Evolutionary conservation across 2,888 invertebrate genomes (phyloP).

Genomic region (Cryptocephalus primarius): DNA sequence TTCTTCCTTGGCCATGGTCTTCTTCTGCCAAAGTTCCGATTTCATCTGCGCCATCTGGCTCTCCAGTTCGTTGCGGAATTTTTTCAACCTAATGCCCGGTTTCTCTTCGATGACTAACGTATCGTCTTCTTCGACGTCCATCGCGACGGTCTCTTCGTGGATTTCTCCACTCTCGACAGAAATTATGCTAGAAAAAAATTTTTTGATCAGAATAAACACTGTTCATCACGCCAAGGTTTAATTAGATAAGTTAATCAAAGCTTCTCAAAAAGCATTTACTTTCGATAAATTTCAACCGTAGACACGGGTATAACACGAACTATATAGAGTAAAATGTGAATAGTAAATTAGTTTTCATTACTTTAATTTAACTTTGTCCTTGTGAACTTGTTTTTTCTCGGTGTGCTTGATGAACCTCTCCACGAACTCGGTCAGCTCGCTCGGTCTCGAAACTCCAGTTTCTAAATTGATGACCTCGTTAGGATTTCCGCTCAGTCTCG

Average conservation of each 20-base stretch:
- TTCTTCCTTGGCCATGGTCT: constrained; percentile 25
- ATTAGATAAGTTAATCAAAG: too few relatives aligned
- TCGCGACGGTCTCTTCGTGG: constrained; percentile 33
- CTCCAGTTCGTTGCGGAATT: constrained; percentile 59
- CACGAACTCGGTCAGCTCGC: constrained; percentile 56
- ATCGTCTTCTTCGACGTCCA: constrained; percentile 29
- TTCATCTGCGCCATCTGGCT: constrained; percentile 60
- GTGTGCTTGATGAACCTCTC: constrained; percentile 59
- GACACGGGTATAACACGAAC: too few relatives aligned
- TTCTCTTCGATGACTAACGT: constrained; percentile 38
- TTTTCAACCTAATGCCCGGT: constrained; percentile 61
- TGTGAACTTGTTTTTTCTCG: constrained; percentile 40
- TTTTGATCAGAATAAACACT: not conserved
- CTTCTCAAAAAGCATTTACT: too few relatives aligned
- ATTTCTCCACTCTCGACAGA: constrained; percentile 37
- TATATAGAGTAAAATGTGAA: not conserved
- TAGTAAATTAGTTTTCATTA: constrained; percentile 23
- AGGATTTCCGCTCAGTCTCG: constrained; percentile 43
- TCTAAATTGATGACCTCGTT: constrained; percentile 53
- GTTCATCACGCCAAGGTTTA: too few relatives aligned
- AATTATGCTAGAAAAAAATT: constrained; percentile 23
- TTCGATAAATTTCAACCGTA: too few relatives aligned
- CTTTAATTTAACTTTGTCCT: constrained; percentile 47
- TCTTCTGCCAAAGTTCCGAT: constrained; percentile 57
- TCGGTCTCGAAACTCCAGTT: constrained; percentile 36